Conservation (phyloP, 2,797 vertebrate species). For the Amphiprion clarkii region DNA sequence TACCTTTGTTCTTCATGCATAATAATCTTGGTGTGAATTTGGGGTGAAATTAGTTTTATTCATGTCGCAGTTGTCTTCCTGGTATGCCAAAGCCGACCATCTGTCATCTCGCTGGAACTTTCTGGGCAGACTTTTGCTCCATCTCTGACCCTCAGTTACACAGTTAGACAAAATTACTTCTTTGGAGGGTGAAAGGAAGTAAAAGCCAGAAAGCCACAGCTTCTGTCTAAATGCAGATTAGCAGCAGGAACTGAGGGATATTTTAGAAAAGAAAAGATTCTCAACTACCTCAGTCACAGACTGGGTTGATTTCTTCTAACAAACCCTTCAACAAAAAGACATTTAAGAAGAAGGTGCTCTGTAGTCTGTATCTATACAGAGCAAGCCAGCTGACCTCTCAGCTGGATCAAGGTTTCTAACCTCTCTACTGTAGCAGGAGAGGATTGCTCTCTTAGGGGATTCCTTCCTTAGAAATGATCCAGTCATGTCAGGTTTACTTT, state of each 20-base stretch:
- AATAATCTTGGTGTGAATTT: conserved; percentile 5
- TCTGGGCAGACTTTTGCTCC: not conserved
- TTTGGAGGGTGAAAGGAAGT: not conserved
- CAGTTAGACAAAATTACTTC: conserved; percentile 12
- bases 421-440: not conserved
- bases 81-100: not conserved
- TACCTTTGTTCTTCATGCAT: not conserved
- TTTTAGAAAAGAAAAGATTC: not conserved
- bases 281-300: not conserved
- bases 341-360: not conserved
- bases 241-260: not conserved
- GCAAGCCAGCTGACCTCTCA: not conserved
- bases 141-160: conserved; percentile 17
- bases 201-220: not conserved
- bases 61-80: not conserved
- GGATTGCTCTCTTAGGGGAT: conserved; percentile 22
- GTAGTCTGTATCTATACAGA: not conserved
- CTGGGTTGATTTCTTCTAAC: not conserved
- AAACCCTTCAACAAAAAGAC: not conserved
- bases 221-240: conserved; percentile 29
- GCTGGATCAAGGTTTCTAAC: not conserved
- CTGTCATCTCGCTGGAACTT: not conserved
- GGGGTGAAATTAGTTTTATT: conserved; percentile 4
- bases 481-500: too few species aligned
- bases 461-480: too few species aligned